Evolutionary conservation across 2,888 invertebrate genomes (phyloP).

Genomic region (Dolichopus griseipennis): DNA sequence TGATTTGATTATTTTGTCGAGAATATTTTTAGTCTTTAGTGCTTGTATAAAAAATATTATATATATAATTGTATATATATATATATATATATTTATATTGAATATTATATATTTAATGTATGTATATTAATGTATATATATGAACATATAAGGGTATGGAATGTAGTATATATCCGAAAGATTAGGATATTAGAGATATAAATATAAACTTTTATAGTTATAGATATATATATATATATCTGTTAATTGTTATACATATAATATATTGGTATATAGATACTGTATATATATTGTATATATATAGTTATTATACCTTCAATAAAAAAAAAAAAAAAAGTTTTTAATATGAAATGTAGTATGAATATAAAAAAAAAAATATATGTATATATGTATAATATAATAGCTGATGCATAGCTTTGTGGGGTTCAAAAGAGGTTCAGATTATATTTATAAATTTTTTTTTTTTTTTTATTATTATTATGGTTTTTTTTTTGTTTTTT

Average conservation of each 20-base stretch:
- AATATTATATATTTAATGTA: not conserved
- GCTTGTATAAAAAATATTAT: not conserved
- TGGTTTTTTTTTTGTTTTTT: not conserved
- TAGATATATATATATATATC: not conserved
- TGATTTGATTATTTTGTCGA: constrained; percentile 8
- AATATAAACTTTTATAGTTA: not conserved
- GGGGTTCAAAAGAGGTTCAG: constrained; percentile 3
- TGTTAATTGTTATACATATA: too few species aligned
- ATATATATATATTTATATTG: not conserved
- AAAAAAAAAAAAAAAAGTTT: too few species aligned
- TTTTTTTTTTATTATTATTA: not conserved
- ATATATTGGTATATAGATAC: too few species aligned
- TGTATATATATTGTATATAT: too few species aligned
- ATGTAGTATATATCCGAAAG: not conserved
- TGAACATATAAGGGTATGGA: not conserved
- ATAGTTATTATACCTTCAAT: too few species aligned
- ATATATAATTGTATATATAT: not conserved
- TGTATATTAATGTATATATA: not conserved
- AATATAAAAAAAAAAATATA: not conserved
- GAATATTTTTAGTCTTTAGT: constrained; percentile 6
- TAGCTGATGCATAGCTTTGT: constrained; percentile 6
- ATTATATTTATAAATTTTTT: constrained; percentile 4
- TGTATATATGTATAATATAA: not conserved
- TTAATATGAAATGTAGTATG: too few species aligned
- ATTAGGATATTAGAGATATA: not conserved